Evolutionary conservation across 1,140 invertebrate genomes (phyloP).

Genomic region (Nasonia vitripennis): DNA sequence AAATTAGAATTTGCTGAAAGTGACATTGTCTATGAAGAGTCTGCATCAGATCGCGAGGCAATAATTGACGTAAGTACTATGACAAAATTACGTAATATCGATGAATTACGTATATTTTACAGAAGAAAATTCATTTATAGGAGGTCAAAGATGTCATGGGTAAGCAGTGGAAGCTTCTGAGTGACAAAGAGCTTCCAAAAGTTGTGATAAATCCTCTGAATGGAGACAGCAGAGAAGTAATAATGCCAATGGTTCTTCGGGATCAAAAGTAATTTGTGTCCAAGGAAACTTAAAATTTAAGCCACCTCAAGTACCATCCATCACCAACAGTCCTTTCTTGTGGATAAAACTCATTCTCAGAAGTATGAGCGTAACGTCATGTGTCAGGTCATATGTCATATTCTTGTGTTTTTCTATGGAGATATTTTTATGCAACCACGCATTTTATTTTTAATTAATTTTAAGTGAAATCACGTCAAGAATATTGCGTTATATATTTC

Average conservation of each 20-base stretch:
- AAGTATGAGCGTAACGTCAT: conserved; percentile 60
- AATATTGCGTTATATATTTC: conserved; percentile 40
- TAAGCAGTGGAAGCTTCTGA: conserved; percentile 67
- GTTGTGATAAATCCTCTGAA: conserved; percentile 70
- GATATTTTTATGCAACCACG: conserved; percentile 56
- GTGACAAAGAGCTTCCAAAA: conserved; percentile 67
- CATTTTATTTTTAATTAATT: conserved; percentile 41
- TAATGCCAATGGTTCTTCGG: conserved; percentile 72
- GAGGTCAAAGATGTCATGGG: conserved; percentile 72
- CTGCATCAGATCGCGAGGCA: conserved; percentile 60
- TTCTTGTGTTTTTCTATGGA: conserved; percentile 56
- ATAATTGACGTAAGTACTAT: conserved; percentile 61
- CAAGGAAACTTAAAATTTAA: conserved; percentile 46
- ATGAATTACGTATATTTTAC: background rate
- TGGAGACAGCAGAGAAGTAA: conserved; percentile 72
- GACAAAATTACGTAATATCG: background rate
- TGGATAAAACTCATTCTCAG: conserved; percentile 55
- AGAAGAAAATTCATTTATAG: conserved; percentile 57
- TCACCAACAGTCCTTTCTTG: conserved; percentile 54
- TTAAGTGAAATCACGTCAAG: conserved; percentile 43
- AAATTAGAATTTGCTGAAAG: conserved; percentile 80
- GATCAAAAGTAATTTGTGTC: conserved; percentile 68
- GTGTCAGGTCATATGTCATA: conserved; percentile 58
- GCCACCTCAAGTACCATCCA: conserved; percentile 54
- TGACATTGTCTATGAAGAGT: conserved; percentile 69